Conservation (phyloP, 2,113 vertebrate species). For the Eurypyga helias region DNA sequence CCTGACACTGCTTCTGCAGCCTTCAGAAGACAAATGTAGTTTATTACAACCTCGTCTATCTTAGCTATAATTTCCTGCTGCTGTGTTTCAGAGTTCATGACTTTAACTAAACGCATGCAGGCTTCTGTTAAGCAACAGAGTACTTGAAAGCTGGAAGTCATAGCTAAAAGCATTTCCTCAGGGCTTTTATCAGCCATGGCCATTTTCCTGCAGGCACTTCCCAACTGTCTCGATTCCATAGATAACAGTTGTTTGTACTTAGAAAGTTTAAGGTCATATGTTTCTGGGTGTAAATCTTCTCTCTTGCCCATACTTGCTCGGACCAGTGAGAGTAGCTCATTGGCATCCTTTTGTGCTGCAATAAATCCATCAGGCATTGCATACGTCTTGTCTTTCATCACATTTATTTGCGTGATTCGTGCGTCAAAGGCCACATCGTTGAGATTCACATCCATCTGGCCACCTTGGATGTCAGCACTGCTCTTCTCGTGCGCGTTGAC, state of each 20-base stretch:
- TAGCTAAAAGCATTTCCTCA: constrained; percentile 91
- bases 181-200: constrained; percentile 87
- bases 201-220: constrained; percentile 91
- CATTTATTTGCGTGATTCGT: constrained; percentile 80
- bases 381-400: constrained; percentile 89
- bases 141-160: constrained; percentile 95
- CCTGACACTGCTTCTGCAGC: constrained; percentile 86
- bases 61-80: constrained; percentile 85
- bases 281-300: constrained; percentile 77
- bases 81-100: constrained; percentile 83
- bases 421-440: constrained; percentile 81
- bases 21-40: constrained; percentile 90
- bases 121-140: constrained; percentile 93
- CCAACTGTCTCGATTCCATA: constrained; percentile 89
- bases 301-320: constrained; percentile 79
- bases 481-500: constrained; percentile 66
- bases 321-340: constrained; percentile 88
- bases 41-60: constrained; percentile 88
- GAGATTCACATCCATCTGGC: constrained; percentile 63
- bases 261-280: constrained; percentile 79
- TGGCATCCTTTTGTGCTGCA: constrained; percentile 90
- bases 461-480: constrained; percentile 62
- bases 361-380: constrained; percentile 88
- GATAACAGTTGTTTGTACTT: constrained; percentile 87
- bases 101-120: constrained; percentile 92